Evolutionary conservation across 2,113 vertebrate species (phyloP).

Genomic region (Hyaena hyaena): DNA sequence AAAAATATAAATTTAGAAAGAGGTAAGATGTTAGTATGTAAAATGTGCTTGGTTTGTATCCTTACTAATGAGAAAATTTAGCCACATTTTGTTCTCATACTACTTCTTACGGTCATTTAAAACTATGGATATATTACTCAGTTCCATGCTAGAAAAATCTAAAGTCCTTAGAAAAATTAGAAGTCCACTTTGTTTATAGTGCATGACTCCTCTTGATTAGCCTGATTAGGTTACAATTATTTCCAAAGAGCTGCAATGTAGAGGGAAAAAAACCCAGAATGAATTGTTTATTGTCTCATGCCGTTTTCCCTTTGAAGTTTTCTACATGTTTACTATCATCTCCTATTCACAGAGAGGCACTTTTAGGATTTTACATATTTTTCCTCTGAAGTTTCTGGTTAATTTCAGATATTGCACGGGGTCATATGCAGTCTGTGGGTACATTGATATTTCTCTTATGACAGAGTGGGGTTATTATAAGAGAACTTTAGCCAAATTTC

Average conservation of each 20-base stretch:
- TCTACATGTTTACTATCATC: neutral
- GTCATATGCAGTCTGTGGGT: neutral
- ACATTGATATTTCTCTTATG: neutral
- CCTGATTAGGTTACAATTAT: neutral
- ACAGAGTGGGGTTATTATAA: neutral
- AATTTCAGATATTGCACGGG: neutral
- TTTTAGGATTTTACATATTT: neutral
- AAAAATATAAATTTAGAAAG: neutral
- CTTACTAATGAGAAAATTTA: fast-evolving
- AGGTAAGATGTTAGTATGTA: neutral
- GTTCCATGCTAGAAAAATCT: neutral
- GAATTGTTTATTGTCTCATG: neutral
- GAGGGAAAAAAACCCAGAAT: neutral
- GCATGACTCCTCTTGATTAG: neutral
- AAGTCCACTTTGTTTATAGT: neutral
- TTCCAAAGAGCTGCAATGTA: neutral
- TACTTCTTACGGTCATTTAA: neutral
- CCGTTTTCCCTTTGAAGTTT: neutral
- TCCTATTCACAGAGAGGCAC: neutral
- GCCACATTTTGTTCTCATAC: neutral
- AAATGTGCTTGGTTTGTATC: neutral
- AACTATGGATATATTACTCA: neutral
- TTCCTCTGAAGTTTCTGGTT: neutral
- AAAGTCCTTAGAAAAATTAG: neutral
- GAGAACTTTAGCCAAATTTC: neutral